Conservation (phyloP, 92 coral and sea anemone species). For the Actinostola sp. region DNA sequence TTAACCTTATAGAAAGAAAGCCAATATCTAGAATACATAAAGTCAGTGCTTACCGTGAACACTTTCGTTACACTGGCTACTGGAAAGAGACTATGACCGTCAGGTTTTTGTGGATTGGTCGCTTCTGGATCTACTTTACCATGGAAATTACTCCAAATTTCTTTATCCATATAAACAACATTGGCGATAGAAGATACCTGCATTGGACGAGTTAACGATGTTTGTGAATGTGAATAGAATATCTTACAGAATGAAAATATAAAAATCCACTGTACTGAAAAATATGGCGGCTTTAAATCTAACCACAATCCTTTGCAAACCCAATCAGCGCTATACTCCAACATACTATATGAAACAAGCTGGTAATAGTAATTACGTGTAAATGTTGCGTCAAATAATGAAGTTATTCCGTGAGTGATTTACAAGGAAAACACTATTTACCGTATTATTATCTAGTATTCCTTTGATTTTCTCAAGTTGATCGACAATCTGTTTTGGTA, state of each 20-base stretch:
- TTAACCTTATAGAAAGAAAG: too few species aligned
- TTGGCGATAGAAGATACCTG: slow-evolving; percentile 51
- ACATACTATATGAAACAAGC: too few species aligned
- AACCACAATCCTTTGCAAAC: background rate
- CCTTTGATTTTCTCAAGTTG: slow-evolving; percentile 10
- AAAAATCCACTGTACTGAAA: too few species aligned
- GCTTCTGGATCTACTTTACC: slow-evolving; percentile 41
- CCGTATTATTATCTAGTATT: slow-evolving; percentile 4
- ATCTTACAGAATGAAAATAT: too few species aligned
- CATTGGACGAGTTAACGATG: background rate
- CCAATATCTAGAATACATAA: too few species aligned
- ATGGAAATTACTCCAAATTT: slow-evolving; percentile 61
- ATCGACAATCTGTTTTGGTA: slow-evolving; percentile 15
- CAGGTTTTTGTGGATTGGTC: background rate
- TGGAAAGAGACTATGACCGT: slow-evolving; percentile 57
- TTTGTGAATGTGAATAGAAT: background rate
- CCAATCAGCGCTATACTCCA: background rate
- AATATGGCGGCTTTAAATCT: background rate
- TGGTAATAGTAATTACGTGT: too few species aligned
- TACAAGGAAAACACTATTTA: background rate
- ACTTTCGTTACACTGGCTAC: slow-evolving; percentile 88
- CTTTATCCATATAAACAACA: slow-evolving; percentile 78
- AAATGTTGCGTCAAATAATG: too few species aligned
- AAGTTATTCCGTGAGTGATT: background rate
- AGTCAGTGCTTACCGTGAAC: slow-evolving; percentile 86